A percentile compares a stretch with the other conserved stretches of the same genome.
phyloP scores from a whole-genome alignment of 2,113 vertebrate genomes.

The Leucoraja erinaceus region DNA sequence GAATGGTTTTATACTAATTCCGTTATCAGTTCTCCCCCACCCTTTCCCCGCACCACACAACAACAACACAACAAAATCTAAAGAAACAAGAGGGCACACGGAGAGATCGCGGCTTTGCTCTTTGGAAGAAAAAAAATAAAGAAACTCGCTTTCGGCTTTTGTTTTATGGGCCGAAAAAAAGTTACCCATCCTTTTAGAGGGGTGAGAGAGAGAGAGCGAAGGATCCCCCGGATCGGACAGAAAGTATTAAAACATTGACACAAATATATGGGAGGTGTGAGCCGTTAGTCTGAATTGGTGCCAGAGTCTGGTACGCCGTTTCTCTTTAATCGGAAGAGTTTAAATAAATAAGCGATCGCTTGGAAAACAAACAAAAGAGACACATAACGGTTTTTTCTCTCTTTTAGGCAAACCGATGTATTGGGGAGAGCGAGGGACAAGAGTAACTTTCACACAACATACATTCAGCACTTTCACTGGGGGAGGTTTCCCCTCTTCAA shows the following conservation, averaged over 20 bases:
- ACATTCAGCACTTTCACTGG: constrained; percentile 22
- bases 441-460: constrained; percentile 34
- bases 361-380: constrained; percentile 27
- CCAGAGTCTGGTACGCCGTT: constrained; percentile 1
- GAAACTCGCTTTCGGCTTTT: neutral
- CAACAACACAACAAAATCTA: constrained; percentile 30
- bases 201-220: neutral
- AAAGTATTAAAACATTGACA: constrained; percentile 1
- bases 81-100: neutral
- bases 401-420: constrained; percentile 6
- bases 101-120: neutral
- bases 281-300: neutral
- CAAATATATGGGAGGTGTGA: neutral
- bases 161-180: neutral
- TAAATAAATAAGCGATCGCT: constrained; percentile 19
- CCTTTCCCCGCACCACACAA: neutral
- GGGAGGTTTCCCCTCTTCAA: neutral
- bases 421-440: neutral
- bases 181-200: neutral
- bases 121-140: neutral
- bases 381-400: constrained; percentile 22
- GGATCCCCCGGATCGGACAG: neutral
- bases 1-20: neutral
- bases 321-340: constrained; percentile 20
- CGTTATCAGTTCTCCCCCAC: neutral